Conservation (phyloP, 2,797 vertebrate species). For the Glossophaga mutica region DNA sequence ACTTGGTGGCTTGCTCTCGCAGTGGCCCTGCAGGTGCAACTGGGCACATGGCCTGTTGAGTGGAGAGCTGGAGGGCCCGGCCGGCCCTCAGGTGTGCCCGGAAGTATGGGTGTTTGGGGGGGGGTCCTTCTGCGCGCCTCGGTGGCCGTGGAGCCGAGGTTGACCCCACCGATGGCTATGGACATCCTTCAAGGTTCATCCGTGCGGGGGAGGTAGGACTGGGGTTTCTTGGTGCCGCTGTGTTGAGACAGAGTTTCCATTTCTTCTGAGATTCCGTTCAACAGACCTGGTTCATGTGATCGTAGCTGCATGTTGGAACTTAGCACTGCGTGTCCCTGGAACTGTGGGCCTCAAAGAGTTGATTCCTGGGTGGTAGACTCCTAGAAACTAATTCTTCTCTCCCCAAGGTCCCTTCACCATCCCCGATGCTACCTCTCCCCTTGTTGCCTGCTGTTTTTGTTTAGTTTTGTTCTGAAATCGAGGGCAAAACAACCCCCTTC, state of each 20-base stretch:
- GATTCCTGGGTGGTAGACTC: not conserved
- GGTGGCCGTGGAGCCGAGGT: not conserved
- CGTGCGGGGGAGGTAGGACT: not conserved
- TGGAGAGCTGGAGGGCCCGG: fast-evolving
- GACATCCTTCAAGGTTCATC: not conserved
- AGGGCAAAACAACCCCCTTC: not conserved
- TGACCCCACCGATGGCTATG: no score
- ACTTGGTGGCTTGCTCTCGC: not conserved
- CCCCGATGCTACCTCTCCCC: not conserved
- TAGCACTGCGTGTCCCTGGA: fast-evolving
- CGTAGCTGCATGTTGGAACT: not conserved
- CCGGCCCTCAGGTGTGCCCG: not conserved
- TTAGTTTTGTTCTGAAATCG: not conserved
- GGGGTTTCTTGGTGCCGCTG: no score
- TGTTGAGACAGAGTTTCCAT: not conserved
- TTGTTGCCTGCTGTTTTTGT: not conserved
- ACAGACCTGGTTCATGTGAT: not conserved
- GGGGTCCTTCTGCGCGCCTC: not conserved
- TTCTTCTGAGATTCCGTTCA: not conserved
- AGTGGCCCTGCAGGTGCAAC: fast-evolving
- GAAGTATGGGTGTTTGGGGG: not conserved
- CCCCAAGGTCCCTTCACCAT: not conserved
- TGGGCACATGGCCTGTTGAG: fast-evolving
- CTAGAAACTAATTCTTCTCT: not conserved
- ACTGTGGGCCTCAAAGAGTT: not conserved